Evolutionary conservation across 2,113 vertebrate genomes (phyloP).

Genomic region (Crotalus tigris): DNA sequence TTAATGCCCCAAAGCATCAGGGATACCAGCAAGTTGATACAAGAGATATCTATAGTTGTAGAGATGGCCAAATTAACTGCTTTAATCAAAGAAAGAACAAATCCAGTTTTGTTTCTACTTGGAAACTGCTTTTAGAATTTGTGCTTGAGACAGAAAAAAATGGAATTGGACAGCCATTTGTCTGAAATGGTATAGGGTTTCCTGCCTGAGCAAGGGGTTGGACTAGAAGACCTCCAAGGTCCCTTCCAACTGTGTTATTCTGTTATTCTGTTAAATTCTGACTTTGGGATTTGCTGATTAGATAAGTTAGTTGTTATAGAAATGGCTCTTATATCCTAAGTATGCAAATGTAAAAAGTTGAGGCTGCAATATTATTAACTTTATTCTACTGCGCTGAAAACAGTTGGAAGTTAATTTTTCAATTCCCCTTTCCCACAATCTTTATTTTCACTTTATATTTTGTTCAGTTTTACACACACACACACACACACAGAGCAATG

Average conservation of each 20-base stretch:
- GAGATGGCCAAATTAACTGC: background rate
- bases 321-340: background rate
- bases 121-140: background rate
- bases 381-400: background rate
- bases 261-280: background rate
- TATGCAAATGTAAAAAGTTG: background rate
- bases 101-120: background rate
- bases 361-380: background rate
- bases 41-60: slow-evolving; percentile 3
- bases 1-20: background rate
- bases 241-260: too few relatives aligned
- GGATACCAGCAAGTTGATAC: slow-evolving; percentile 25
- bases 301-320: background rate
- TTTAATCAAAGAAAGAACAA: background rate
- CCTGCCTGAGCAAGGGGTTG: too few relatives aligned
- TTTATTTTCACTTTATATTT: background rate
- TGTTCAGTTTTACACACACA: background rate
- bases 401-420: background rate
- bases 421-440: background rate
- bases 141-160: background rate
- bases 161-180: background rate
- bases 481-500: background rate
- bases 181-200: too few relatives aligned
- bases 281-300: background rate
- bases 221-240: too few relatives aligned